Conservation (phyloP, 2,113 vertebrate species). For the Hippolais icterina region DNA sequence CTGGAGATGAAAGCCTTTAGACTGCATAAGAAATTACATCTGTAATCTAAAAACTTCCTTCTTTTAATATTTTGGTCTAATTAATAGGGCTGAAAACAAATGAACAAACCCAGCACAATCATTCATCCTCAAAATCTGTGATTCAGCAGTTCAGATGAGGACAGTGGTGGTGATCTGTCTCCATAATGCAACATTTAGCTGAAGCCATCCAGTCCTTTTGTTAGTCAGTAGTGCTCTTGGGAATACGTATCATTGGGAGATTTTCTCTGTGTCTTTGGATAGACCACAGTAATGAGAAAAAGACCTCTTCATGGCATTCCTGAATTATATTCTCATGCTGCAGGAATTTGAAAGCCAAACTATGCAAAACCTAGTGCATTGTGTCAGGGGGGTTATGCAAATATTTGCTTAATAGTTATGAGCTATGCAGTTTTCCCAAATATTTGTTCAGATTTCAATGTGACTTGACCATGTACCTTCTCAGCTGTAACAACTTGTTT, state of each 20-base stretch:
- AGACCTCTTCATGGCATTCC: background rate
- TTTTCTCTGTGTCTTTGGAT: background rate
- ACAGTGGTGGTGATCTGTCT: background rate
- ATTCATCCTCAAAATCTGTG: background rate
- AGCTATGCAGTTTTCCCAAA: background rate
- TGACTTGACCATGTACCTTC: background rate
- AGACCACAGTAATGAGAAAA: background rate
- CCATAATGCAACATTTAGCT: background rate
- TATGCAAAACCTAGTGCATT: background rate
- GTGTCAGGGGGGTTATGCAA: background rate
- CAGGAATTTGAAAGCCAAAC: background rate
- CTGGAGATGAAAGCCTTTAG: background rate
- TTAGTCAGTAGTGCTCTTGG: background rate
- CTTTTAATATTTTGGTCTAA: background rate
- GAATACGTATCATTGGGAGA: background rate
- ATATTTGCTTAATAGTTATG: background rate
- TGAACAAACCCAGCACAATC: background rate
- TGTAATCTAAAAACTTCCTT: background rate
- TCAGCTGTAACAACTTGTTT: background rate
- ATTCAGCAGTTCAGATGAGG: background rate
- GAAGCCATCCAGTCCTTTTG: background rate
- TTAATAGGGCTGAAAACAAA: background rate
- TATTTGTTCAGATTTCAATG: background rate
- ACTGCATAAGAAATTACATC: background rate
- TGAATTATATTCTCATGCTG: background rate